Percentiles rank a stretch among this genome's conserved stretches.
Evolutionary conservation across 2,797 vertebrate species (phyloP).

Genomic region (Danionella dracula): DNA sequence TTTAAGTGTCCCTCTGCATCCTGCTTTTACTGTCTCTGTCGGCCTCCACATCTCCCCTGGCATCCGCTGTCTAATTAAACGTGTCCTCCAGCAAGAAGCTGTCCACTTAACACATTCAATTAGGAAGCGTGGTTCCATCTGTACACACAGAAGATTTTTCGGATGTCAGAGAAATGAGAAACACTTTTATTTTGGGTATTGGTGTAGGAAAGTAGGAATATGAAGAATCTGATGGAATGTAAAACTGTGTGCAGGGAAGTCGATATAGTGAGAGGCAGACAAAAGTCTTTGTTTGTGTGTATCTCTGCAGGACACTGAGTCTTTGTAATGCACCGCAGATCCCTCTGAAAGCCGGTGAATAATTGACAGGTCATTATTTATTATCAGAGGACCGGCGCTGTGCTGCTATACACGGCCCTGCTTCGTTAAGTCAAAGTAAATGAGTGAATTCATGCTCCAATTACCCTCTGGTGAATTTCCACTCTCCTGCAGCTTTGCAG

Average conservation of each 20-base stretch:
- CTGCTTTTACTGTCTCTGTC: constrained; percentile 28
- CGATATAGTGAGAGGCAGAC: not conserved
- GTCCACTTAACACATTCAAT: constrained; percentile 65
- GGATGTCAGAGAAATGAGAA: constrained; percentile 16
- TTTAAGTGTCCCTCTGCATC: constrained; percentile 26
- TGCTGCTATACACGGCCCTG: constrained; percentile 42
- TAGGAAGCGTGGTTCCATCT: constrained; percentile 54
- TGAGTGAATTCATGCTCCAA: constrained; percentile 54
- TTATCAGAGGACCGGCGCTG: constrained; percentile 42
- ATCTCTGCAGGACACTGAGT: constrained; percentile 25
- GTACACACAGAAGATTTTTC: constrained; percentile 30
- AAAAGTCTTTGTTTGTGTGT: constrained; percentile 9
- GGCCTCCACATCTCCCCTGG: constrained; percentile 46
- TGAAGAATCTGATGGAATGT: not conserved
- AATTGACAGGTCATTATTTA: constrained; percentile 53
- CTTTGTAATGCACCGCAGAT: constrained; percentile 39
- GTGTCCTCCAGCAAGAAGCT: constrained; percentile 58
- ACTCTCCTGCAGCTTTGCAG: constrained; percentile 43
- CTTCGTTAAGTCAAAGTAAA: constrained; percentile 65
- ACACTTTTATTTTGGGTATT: constrained; percentile 29
- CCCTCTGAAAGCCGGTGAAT: constrained; percentile 42
- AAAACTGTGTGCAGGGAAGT: not conserved
- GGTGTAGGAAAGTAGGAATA: not conserved
- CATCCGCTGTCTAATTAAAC: constrained; percentile 65
- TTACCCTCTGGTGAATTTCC: constrained; percentile 60